Percentiles rank a stretch among this genome's conserved stretches.
Evolutionary conservation across 1,140 invertebrate genomes (phyloP).

Genomic region (Acromyrmex echinatior): DNA sequence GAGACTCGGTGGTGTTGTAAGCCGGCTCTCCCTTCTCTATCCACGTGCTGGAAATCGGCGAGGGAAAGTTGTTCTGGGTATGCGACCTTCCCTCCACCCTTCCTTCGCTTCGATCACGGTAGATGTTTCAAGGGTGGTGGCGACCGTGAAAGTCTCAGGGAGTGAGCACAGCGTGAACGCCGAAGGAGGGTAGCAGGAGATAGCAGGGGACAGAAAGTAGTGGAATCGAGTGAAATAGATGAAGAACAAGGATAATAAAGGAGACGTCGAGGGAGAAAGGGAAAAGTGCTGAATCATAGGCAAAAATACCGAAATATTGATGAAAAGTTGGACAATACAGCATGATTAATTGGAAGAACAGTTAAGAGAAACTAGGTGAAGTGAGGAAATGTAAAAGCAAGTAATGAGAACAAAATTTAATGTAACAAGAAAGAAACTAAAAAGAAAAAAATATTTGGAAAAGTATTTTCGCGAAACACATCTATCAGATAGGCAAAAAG

Average conservation of each 20-base stretch:
- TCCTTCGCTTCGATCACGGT: slow-evolving; percentile 56
- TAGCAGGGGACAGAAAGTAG: neutral
- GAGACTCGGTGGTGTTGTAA: slow-evolving; percentile 36
- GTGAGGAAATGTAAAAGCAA: neutral
- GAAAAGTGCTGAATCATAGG: slow-evolving; percentile 40
- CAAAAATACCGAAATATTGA: slow-evolving; percentile 17
- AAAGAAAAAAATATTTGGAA: neutral
- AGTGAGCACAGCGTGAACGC: slow-evolving; percentile 43
- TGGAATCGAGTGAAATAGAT: slow-evolving; percentile 17
- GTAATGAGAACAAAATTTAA: neutral
- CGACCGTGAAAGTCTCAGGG: slow-evolving; percentile 69
- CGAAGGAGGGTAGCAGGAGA: slow-evolving; percentile 7
- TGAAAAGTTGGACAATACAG: slow-evolving; percentile 11
- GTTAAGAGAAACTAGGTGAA: neutral
- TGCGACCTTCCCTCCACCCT: slow-evolving; percentile 26
- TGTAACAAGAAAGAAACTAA: neutral
- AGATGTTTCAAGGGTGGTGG: slow-evolving; percentile 57
- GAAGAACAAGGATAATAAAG: slow-evolving; percentile 37
- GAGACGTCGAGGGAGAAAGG: slow-evolving; percentile 54
- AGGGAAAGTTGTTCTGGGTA: slow-evolving; percentile 76
- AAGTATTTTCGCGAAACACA: neutral
- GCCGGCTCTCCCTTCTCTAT: neutral
- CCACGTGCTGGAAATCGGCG: slow-evolving; percentile 30
- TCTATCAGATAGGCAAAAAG: neutral
- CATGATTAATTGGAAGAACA: neutral